Evolutionary conservation across 2,113 vertebrate genomes (phyloP).

Genomic region (Delphinapterus leucas): DNA sequence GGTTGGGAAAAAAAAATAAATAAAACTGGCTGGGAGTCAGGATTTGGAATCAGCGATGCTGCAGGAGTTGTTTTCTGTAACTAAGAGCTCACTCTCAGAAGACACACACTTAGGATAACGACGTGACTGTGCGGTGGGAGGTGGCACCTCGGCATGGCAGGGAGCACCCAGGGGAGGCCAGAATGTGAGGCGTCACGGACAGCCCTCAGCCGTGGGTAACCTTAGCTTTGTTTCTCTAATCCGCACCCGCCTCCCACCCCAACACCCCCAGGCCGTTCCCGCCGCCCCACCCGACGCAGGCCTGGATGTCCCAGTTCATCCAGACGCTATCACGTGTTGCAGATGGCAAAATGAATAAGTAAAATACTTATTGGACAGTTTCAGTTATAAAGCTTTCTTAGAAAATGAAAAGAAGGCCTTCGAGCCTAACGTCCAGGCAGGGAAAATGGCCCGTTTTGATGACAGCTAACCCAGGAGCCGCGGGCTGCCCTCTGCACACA

Average conservation of each 20-base stretch:
- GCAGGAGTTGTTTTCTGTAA: neutral
- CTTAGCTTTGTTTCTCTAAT: neutral
- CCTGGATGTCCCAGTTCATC: neutral
- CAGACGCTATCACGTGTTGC: neutral
- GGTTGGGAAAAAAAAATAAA: neutral
- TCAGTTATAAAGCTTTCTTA: neutral
- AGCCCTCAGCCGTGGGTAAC: accelerated
- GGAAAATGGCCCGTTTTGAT: neutral
- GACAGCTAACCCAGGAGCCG: neutral
- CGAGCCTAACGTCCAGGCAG: neutral
- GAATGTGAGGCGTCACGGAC: neutral
- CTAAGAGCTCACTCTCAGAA: neutral
- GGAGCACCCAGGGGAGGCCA: accelerated
- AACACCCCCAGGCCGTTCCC: neutral
- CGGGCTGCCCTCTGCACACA: accelerated
- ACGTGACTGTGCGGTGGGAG: accelerated
- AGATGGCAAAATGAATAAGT: neutral
- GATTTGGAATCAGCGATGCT: slow-evolving; percentile 23
- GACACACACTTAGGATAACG: neutral
- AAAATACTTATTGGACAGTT: neutral
- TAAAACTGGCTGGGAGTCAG: neutral
- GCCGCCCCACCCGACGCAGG: accelerated
- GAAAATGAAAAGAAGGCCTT: neutral
- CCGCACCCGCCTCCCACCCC: neutral
- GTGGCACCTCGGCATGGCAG: neutral